A percentile compares a stretch with the other conserved stretches of the same genome.
These are phyloP conservation scores for Gambusia yucatana DNA, from an alignment of 2,797 vertebrate genomes.

Conservation along the genomic window DNA sequence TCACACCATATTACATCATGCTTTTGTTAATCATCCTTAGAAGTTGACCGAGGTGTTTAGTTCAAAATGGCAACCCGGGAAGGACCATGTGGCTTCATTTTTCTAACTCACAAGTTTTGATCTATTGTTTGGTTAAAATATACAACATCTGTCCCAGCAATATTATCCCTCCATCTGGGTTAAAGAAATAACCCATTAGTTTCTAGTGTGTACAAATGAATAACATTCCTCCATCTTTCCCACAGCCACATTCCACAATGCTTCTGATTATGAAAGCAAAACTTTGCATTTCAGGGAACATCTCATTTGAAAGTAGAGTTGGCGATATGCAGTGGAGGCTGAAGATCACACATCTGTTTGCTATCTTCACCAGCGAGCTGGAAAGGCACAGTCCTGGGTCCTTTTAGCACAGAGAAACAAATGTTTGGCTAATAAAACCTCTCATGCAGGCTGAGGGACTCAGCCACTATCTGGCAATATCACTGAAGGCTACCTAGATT, in stretches of 20 bases:
- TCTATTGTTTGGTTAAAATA: background rate
- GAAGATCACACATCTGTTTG: constrained; percentile 75
- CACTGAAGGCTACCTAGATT: constrained; percentile 80
- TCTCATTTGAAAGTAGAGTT: constrained; percentile 20
- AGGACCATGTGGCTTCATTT: background rate
- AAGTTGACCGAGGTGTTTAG: background rate
- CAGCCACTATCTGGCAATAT: constrained; percentile 73
- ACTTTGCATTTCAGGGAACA: constrained; percentile 37
- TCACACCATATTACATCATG: background rate
- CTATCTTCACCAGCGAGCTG: constrained; percentile 72
- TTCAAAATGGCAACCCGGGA: background rate
- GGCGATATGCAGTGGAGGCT: constrained; percentile 29
- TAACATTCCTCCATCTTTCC: constrained; percentile 30
- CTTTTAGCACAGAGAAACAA: constrained; percentile 72
- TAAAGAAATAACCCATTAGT: background rate
- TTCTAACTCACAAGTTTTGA: background rate
- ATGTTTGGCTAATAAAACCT: constrained; percentile 80
- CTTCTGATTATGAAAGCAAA: constrained; percentile 3
- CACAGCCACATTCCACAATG: constrained; percentile 7
- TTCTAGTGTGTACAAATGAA: constrained; percentile 43
- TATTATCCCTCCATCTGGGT: background rate
- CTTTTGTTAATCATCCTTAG: background rate
- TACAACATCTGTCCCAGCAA: background rate
- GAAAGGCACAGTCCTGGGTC: constrained; percentile 61
- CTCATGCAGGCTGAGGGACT: constrained; percentile 74